Base-by-base conservation (phyloP, 2,113 vertebrate species). In the Hemiprocne comata region DNA sequence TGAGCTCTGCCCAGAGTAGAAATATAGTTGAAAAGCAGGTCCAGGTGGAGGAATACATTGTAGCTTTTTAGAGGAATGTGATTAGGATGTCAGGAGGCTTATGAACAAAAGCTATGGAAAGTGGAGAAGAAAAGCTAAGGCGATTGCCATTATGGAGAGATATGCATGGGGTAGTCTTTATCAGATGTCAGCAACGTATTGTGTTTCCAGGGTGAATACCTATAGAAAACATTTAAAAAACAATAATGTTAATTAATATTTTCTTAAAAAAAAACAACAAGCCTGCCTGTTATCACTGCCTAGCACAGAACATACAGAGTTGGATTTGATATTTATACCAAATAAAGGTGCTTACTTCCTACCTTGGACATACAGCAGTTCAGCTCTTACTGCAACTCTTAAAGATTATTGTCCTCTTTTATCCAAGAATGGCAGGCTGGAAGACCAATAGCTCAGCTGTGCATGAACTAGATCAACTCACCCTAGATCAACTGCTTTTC, bases 401-500 rank as follows among this genome's bases (percentile, higher is more conserved):
- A 6, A 65, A 11, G 31, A 44, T 31, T 53, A 23, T 19, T 74
- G 4, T 20, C 12, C 13, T 67, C 11, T 53, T 69, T 81, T 13
- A n/a, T 50, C 19, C 8, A 53, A 33, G 19, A 38, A 40, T 26
- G 42, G 3, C 60, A 94, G 13, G 15, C 24, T 77, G 7, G 17
- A 91, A 70, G 16, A 87, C 12, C 8, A 70, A 11, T 36, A 73
- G 33, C 33, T 70, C 28, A 70, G 17, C 60, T 53, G 15, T 58
- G 16, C 12, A 28, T 40, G 10, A 71, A 38, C 4, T 34, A 18
- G 34, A 71, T 12, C 28, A 79, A 33, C 4, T 71, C 25, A 50
- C 7, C 1, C 1, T n/a, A n/a, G n/a, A 1, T 51, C 6, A 17
- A 17, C 3, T 40, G 4, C 5, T 72, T 75, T 72, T 57, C 29